Evolutionary conservation across 2,888 invertebrate genomes (phyloP), one percentile per base, ranked within the genome.

Genomic region (Acholoe squamosa): DNA sequence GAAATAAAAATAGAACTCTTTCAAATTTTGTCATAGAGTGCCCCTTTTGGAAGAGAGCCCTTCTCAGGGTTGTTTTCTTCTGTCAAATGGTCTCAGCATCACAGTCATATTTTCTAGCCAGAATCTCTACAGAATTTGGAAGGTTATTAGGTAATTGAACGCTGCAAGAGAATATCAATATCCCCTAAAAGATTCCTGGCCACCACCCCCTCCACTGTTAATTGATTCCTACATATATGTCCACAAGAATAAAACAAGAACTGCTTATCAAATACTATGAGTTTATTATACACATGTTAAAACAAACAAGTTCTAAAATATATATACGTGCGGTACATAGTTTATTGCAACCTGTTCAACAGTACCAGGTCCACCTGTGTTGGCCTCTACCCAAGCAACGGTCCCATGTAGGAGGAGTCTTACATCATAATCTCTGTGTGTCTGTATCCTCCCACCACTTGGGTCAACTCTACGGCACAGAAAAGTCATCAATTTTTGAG

Each of bases 301-400:
- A 86, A 86, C 86, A 86, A 86, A 86, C 86, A 56, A 86, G 86
- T 86, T 86, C 86, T 86, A 86, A 86, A 86, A 86, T 86, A 86
- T 84, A 84, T 86, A 86, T 56, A 56, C 86, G 86, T 56, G 56
- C 54, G 25, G 86, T 54, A 54, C 52, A 86, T 52, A 31, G 25
- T 86, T 56, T 54, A 86, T 86, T 86, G 86, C 86, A 86, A 86
- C 54, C 86, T 86, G 54, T 86, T 86, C 86, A 86, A 86, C 86
- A 86, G 86, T 86, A 54, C 86, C 54, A 52, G 31, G 33, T 80
- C 86, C 86, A 28, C 86, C 25, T 86, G 52, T 19, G n/a, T 86
- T 86, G 86, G 56, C 86, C 54, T 86, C 86, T 86, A 86, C 86
- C 86, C 86, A 86, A 86, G 86, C 86, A 86, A 86, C n/a, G 86